phyloP scores from a whole-genome alignment of 2,113 vertebrate species.

The Tor tambroides region DNA sequence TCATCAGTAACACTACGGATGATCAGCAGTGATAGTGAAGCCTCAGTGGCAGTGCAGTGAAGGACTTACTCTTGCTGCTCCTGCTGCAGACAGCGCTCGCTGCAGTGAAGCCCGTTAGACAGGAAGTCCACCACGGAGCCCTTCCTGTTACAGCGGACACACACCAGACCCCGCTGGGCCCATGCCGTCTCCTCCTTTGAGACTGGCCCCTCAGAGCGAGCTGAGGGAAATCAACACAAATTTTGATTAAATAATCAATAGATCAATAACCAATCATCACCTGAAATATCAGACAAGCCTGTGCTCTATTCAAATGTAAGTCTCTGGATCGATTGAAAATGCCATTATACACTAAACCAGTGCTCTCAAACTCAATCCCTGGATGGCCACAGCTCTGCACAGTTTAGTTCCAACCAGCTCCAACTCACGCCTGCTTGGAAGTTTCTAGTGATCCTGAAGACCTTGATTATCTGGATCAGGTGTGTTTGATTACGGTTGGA shows the following conservation, averaged over 20 bases:
- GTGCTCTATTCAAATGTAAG: neutral
- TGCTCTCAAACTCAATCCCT: no score
- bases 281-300: neutral
- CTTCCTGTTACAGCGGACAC: slow-evolving; percentile 82
- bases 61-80: slow-evolving; percentile 80
- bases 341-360: neutral
- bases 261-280: neutral
- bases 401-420: no score
- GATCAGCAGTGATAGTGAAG: neutral
- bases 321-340: neutral
- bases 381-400: no score
- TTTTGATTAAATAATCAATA: neutral
- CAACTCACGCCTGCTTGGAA: no score
- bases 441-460: no score
- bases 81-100: slow-evolving; percentile 81
- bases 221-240: slow-evolving; percentile 56
- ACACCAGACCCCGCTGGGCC: slow-evolving; percentile 77
- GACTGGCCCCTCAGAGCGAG: slow-evolving; percentile 71
- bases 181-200: slow-evolving; percentile 64
- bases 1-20: no score
- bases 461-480: no score
- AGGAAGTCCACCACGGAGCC: slow-evolving; percentile 79
- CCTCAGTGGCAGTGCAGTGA: neutral
- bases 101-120: slow-evolving; percentile 81
- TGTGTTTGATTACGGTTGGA: no score